Evolutionary conservation across 2,113 vertebrate genomes (phyloP).

Genomic region (Microtus pennsylvanicus): DNA sequence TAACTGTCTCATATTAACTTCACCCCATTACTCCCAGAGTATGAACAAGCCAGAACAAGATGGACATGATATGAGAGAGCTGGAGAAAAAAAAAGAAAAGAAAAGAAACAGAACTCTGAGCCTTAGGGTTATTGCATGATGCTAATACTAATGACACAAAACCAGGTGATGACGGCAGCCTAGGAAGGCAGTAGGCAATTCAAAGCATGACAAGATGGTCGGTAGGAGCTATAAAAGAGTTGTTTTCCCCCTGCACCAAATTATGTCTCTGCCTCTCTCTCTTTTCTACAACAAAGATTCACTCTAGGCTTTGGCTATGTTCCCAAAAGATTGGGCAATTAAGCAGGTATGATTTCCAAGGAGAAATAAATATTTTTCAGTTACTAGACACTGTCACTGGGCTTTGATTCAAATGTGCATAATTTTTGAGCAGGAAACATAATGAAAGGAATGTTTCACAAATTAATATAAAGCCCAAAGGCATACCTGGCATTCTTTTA

Average conservation of each 20-base stretch:
- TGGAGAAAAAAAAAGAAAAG: background rate
- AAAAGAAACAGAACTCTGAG: conserved; percentile 34
- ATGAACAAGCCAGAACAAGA: conserved; percentile 69
- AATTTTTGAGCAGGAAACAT: conserved; percentile 75
- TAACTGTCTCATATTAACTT: conserved; percentile 80
- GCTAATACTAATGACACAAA: background rate
- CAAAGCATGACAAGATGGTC: conserved; percentile 48
- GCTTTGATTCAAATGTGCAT: conserved; percentile 75
- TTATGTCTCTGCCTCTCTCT: conserved; percentile 41
- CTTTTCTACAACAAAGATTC: conserved; percentile 47
- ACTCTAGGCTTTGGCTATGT: conserved; percentile 63
- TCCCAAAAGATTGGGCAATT: conserved; percentile 81
- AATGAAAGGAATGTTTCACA: conserved; percentile 80
- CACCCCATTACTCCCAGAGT: conserved; percentile 77
- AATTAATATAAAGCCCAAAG: conserved; percentile 78
- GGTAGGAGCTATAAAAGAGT: conserved; percentile 51
- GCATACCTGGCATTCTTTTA: conserved; percentile 68
- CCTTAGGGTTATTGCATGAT: background rate
- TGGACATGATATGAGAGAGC: conserved; percentile 43
- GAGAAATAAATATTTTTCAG: conserved; percentile 80
- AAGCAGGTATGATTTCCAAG: conserved; percentile 74
- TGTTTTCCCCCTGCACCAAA: conserved; percentile 69
- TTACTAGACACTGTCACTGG: conserved; percentile 61
- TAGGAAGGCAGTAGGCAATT: conserved; percentile 32
- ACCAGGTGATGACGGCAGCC: conserved; percentile 34